phyloP scores from a whole-genome alignment of 2,888 invertebrate species.

The Tolmerus cingulatus region DNA sequence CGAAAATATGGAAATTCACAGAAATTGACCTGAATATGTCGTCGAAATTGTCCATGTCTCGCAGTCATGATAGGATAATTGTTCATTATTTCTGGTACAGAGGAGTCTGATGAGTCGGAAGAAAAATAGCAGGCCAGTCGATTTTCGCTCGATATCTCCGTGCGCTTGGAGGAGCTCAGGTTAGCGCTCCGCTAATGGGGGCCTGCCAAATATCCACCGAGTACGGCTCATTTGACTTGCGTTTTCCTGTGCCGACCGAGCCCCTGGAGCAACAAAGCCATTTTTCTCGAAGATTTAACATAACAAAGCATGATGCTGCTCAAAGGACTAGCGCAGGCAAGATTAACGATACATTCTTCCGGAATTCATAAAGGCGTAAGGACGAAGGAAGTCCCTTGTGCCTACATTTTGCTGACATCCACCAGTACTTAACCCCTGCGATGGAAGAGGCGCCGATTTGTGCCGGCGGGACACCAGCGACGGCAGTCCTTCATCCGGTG shows the following conservation, averaged over 20 bases:
- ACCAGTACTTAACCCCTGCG: constrained; percentile 38
- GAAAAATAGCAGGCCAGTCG: background rate
- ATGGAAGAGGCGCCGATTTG: constrained; percentile 30
- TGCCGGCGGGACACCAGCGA: background rate
- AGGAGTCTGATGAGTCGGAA: constrained; percentile 6
- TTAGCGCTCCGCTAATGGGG: background rate
- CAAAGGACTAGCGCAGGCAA: constrained; percentile 13
- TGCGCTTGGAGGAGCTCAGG: background rate
- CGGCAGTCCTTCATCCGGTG: background rate
- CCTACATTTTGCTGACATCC: constrained; percentile 12
- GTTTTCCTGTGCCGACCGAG: background rate
- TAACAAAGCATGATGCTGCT: constrained; percentile 26
- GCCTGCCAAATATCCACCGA: background rate
- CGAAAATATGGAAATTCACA: background rate
- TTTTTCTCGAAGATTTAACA: constrained; percentile 38
- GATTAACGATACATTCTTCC: constrained; percentile 44
- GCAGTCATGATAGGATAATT: background rate
- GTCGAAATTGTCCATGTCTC: background rate
- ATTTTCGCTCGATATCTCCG: background rate
- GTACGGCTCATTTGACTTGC: constrained; percentile 5
- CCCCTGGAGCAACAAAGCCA: background rate
- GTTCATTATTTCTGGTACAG: background rate
- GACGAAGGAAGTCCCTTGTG: constrained; percentile 13
- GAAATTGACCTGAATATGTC: background rate
- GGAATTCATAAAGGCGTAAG: constrained; percentile 40